Evolutionary conservation across 2,113 vertebrate genomes (phyloP), one percentile per base, ranked within the genome.

Genomic region (Promerops cafer): DNA sequence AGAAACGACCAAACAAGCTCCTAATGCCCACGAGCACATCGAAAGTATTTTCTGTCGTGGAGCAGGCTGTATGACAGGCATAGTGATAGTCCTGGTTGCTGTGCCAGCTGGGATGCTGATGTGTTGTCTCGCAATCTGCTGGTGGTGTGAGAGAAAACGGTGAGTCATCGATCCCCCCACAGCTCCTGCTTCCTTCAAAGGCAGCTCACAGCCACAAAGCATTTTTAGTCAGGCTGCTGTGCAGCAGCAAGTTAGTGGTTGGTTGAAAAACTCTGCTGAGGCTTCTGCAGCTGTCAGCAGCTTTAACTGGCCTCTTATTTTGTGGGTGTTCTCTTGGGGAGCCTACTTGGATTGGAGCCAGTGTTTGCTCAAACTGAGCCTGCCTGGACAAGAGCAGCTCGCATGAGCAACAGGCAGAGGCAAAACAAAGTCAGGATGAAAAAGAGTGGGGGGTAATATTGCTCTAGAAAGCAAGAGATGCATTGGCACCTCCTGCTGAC

Each of bases 11-110:
- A 33, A 47, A 40, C 4, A 42, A 33, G 7, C 3, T 70, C 22
- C 71, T 40, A 50, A 56, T 3, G 27, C 12, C 22, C 19, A 16
- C 0, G 13, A 69, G 18, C 35, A 50, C 19, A 28, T 8, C 0
- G 7, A 37, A 90, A 77, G 15, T 21, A 4, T 70, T 28, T 63
- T 63, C 71, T 90, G 88, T 33, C 35, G 0, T 5, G 80, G 80
- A 77, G 6, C 7, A 77, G 64, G 49, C 88, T 90, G 88, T 31
- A 56, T 83, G 42, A 33, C n/a, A 77, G 80, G 56, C 64, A 28
- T 90, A 56, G 56, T 44, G 31, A 15, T 50, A 70, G 27, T 14
- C 15, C 10, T 83, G 27, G 9, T 50, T 56, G 56, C 35, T 0
- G 3, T 70, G 35, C 56, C 49, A 70, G 56, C 37, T 28, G 56